Evolutionary conservation across 2,888 invertebrate genomes (phyloP).

Genomic region (Zaprionus bogoriensis): DNA sequence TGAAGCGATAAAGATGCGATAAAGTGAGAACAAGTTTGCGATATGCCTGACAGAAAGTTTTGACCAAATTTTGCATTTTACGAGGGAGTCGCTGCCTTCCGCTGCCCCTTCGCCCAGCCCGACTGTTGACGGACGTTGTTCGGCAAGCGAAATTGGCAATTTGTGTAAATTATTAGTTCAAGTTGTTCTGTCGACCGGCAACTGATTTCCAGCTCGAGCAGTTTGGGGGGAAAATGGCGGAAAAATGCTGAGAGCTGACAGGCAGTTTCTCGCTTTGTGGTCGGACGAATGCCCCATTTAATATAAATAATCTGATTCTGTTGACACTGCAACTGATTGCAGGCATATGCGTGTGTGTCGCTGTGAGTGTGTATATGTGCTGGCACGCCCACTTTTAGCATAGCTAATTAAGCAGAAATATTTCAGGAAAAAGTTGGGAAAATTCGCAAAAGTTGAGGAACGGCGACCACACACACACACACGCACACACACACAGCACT

Average conservation of each 20-base stretch:
- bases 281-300: slow-evolving; percentile 32
- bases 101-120: no score
- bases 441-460: slow-evolving; percentile 47
- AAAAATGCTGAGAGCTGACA: background rate
- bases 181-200: slow-evolving; percentile 39
- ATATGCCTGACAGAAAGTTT: slow-evolving; percentile 57
- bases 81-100: slow-evolving; percentile 20
- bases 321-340: slow-evolving; percentile 38
- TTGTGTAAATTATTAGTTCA: slow-evolving; percentile 77
- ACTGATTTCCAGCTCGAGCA: background rate
- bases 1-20: slow-evolving; percentile 76
- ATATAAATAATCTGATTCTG: slow-evolving; percentile 63
- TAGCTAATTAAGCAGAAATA: slow-evolving; percentile 72
- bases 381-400: slow-evolving; percentile 42
- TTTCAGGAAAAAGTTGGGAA: slow-evolving; percentile 53
- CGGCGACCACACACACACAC: slow-evolving; percentile 39
- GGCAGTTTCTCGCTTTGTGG: slow-evolving; percentile 18
- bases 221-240: background rate
- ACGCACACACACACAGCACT: no score
- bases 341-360: slow-evolving; percentile 12
- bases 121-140: slow-evolving; percentile 63
- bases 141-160: slow-evolving; percentile 69
- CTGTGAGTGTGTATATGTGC: background rate
- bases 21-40: slow-evolving; percentile 73
- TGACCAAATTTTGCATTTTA: slow-evolving; percentile 71